Percentiles rank a stretch among this genome's conserved stretches.
Evolutionary conservation across 1,140 invertebrate genomes (phyloP).

Genomic region (Trypoxylus dichotomus): DNA sequence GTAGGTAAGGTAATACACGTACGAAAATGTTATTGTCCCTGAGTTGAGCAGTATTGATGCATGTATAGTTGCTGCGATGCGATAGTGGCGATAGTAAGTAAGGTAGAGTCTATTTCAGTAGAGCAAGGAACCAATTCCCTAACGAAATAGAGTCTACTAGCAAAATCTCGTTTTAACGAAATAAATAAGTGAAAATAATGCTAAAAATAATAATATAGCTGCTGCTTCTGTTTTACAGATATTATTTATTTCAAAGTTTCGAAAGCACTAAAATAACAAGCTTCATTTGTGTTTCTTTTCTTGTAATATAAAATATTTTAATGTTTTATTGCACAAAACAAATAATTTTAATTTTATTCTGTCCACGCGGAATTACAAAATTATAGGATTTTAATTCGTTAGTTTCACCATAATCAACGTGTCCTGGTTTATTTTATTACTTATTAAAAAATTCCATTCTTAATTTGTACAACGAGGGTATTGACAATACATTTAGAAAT

Average conservation of each 20-base stretch:
- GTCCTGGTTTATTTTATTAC: background rate
- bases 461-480: background rate
- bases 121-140: too few species aligned
- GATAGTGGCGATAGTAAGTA: too few species aligned
- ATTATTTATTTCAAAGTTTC: conserved; percentile 3
- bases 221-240: conserved; percentile 2
- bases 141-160: background rate
- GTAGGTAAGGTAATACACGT: background rate
- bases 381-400: background rate
- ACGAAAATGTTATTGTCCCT: conserved; percentile 24
- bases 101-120: too few species aligned
- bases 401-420: background rate
- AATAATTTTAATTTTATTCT: background rate
- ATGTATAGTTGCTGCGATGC: background rate
- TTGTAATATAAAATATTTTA: background rate
- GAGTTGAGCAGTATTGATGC: background rate
- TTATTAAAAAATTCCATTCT: background rate
- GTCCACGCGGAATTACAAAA: background rate
- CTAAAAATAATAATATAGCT: conserved; percentile 6
- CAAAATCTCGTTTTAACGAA: background rate
- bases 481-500: too few species aligned
- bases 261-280: background rate
- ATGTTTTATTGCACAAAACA: conserved; percentile 23
- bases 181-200: background rate
- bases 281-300: background rate